Percentiles rank a stretch among this genome's conserved stretches.
Conservation (phyloP, 1,140 invertebrate species). For the Coenobita brevimanus region DNA sequence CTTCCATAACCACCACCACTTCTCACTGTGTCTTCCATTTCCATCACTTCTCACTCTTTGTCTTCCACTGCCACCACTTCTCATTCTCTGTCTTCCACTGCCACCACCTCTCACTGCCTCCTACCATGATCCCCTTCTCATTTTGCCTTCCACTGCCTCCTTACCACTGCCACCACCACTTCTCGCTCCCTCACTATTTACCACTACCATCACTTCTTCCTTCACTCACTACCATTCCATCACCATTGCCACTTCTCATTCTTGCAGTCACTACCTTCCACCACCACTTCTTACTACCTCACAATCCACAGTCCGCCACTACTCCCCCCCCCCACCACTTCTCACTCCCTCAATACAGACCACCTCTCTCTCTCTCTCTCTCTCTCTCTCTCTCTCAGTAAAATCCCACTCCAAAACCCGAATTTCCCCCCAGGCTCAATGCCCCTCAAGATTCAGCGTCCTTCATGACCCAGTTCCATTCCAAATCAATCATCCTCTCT, state of each 20-base stretch:
- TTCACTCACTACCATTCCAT: not conserved
- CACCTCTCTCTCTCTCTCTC: not conserved
- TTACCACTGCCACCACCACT: not conserved
- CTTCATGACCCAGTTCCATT: too few species aligned
- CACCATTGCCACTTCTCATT: not conserved
- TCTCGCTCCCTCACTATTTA: too few species aligned
- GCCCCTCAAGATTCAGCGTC: too few species aligned
- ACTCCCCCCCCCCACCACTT: not conserved
- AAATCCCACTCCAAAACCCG: not conserved
- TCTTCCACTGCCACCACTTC: too few species aligned
- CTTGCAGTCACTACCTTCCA: too few species aligned
- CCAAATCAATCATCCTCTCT: too few species aligned
- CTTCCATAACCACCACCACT: not conserved
- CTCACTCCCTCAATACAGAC: not conserved
- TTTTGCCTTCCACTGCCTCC: not conserved
- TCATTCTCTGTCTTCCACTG: too few species aligned
- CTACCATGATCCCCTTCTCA: not conserved
- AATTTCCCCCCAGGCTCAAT: too few species aligned
- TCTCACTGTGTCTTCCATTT: too few species aligned
- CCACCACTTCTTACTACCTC: too few species aligned
- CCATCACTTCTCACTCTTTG: too few species aligned
- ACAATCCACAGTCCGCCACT: not conserved
- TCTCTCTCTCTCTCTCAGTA: too few species aligned
- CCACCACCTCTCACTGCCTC: not conserved
- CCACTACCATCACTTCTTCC: not conserved